Percentiles rank a stretch among this genome's conserved stretches.
Conservation (phyloP, 1,140 invertebrate species). For the Euura lappo region DNA sequence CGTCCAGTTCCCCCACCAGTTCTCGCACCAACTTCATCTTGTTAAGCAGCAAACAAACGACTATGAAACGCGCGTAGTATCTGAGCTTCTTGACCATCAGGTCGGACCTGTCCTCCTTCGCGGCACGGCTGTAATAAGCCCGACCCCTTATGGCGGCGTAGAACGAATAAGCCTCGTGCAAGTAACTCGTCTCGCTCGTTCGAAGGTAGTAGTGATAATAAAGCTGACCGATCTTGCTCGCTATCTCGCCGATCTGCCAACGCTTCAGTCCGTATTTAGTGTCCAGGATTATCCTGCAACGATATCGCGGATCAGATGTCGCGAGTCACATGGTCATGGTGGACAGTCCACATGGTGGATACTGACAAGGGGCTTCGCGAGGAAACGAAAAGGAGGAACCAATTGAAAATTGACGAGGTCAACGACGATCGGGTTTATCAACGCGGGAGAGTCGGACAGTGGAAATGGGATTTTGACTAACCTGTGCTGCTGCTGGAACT, state of each 20-base stretch:
- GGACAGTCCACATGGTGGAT: background rate
- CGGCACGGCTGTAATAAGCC: slow-evolving; percentile 93
- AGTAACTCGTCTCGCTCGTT: slow-evolving; percentile 95
- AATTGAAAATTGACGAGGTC: too few relatives aligned
- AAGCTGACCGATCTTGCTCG: slow-evolving; percentile 97
- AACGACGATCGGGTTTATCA: too few relatives aligned
- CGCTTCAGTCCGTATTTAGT: slow-evolving; percentile 94
- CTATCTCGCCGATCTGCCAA: slow-evolving; percentile 99
- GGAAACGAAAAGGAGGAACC: too few relatives aligned
- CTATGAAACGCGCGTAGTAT: slow-evolving; percentile 96
- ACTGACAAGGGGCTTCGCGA: background rate
- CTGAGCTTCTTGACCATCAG: slow-evolving; percentile 97
- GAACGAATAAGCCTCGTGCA: slow-evolving; percentile 95
- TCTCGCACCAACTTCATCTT: slow-evolving; percentile 94
- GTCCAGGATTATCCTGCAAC: slow-evolving; percentile 79
- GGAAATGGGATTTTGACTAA: slow-evolving; percentile 45
- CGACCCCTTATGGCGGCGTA: slow-evolving; percentile 93
- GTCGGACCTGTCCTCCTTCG: slow-evolving; percentile 93
- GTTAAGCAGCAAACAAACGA: slow-evolving; percentile 92
- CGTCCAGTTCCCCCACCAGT: slow-evolving; percentile 88
- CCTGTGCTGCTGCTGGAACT: slow-evolving; percentile 97
- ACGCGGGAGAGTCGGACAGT: too few relatives aligned
- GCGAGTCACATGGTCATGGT: background rate
- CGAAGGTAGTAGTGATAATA: slow-evolving; percentile 98
- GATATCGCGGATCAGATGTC: background rate